phyloP scores from a whole-genome alignment of 2,797 vertebrate species.

The Sciurus vulgaris region DNA sequence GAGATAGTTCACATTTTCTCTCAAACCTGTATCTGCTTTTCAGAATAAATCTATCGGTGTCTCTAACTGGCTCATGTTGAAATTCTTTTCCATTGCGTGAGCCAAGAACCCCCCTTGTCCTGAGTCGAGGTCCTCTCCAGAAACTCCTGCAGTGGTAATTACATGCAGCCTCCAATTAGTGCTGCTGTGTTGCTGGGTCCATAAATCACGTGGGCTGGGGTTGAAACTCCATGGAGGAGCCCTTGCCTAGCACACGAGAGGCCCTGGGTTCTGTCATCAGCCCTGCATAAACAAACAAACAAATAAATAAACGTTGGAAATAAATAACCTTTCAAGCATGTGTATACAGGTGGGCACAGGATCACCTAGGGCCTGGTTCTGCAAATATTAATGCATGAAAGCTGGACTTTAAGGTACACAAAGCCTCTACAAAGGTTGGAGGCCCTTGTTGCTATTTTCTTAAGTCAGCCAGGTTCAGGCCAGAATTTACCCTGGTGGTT shows the following conservation, averaged over 20 bases:
- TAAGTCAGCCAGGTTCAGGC: not conserved
- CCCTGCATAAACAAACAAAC: too few species aligned
- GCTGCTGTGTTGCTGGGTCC: too few species aligned
- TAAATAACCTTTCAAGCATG: rapidly evolving
- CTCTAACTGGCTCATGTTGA: too few species aligned
- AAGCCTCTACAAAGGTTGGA: not conserved
- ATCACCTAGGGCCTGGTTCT: rapidly evolving
- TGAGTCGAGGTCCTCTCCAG: too few species aligned
- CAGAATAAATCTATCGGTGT: too few species aligned
- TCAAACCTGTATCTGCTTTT: too few species aligned
- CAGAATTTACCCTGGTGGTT: not conserved
- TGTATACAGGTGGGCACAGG: not conserved
- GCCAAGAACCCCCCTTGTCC: too few species aligned
- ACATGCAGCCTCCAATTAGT: too few species aligned
- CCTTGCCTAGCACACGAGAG: not conserved
- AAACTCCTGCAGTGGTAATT: too few species aligned
- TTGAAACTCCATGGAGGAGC: not conserved
- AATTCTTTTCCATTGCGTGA: too few species aligned
- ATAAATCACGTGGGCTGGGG: not conserved
- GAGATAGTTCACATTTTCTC: too few species aligned
- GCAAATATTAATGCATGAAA: not conserved
- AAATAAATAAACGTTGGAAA: not conserved
- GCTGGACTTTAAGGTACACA: not conserved
- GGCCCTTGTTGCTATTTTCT: not conserved
- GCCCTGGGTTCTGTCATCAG: not conserved